Base-by-base conservation (phyloP, 2,888 invertebrate species). In the Chrysolina haemoptera region DNA sequence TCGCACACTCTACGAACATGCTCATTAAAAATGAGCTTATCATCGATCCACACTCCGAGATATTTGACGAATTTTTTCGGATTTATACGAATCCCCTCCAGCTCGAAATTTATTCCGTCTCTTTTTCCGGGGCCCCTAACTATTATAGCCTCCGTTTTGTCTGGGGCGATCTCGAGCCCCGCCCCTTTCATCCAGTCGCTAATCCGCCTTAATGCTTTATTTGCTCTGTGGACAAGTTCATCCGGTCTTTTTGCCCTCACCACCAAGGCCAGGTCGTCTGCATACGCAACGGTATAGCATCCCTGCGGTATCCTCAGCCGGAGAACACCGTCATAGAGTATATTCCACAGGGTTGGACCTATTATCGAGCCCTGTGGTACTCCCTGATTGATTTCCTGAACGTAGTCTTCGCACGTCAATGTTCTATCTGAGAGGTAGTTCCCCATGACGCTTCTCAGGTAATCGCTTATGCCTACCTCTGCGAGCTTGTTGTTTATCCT, bases 1-100 rank as follows among this genome's bases (percentile, higher is more conserved):
- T 71, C 43, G 43, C 46, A 40, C 16, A 50, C 46, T 48, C 16
- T 62, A 5, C 59, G 9, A 1, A 68, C 43, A 22, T 68, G 68
- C 43, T 43, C 43, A 12, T 43, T 11, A 11, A 11, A 43, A 1
- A 43, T 43, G 1, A 43, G 43, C 8, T 43, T 12, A 43, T 43
- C 43, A 9, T 43, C 9, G 43, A 43, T 43, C 43, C 43, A 43
- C 12, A 43, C 43, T 43, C 43, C 43, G 43, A 43, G 43, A 9
- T 43, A 43, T 6, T 43, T 43, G 8, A 43, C 43, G 10, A 12
- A 43, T 43, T 43, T 43, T 9, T 43, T 43, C 8, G 43, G 43
- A 1, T 2, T 43, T 11, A 43, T 43, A 9, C 43, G 10, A 9
- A 9, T 43, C 11, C 43, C 43, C 11, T 10, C 43, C 11, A 43